Base-by-base conservation (phyloP, 2,797 vertebrate species). In the Diplodus sargus region DNA sequence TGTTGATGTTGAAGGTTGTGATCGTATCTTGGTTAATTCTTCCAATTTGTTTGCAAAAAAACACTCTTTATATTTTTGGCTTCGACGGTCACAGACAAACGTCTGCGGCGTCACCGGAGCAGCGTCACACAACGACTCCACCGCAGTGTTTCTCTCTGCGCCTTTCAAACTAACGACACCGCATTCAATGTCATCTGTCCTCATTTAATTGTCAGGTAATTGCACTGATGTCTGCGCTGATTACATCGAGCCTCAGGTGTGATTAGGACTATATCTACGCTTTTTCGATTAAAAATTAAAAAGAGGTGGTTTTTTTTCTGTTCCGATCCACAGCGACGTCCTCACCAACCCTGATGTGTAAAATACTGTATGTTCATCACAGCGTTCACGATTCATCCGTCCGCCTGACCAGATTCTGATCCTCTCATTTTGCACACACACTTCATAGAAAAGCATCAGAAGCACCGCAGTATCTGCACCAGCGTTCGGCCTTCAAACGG, bases 401-500 rank as follows among this genome's bases (percentile, higher is more conserved):
- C 30, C 5, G 30, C 11, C 20, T 11, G 14, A 49, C 34, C 4
- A 39, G 10, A 34, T 22, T 56, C 43, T 69, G 16, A 34, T 34
- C 34, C 13, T 12, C 43, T 49, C 0, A 0, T 6, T 67, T 57
- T 34, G 18, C 47, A 47, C 62, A 47, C 53, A 30, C 7, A 58
- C 52, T n/a, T 60, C 12, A 18, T 8, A 30, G 18, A 30, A 62
- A 65, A 47, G 34, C 48, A 10, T 11, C 22, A 73, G 25, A 15
- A 64, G 66, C 25, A 14, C 22, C 20, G 14, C 20, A 45, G n/a
- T 13, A 59, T 67, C 59, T 57, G 28, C 23, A 7, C 49, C 18
- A 18, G 25, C 12, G 28, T 34, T 34, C 20, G 23, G 73, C 61
- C 70, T 72, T 82, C 53, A 22, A 34, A 70, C 18, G 52, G 49